These are phyloP conservation scores for Muraenolepis orangiensis DNA, from an alignment of 2,797 vertebrate genomes.

Conservation along the genomic window DNA sequence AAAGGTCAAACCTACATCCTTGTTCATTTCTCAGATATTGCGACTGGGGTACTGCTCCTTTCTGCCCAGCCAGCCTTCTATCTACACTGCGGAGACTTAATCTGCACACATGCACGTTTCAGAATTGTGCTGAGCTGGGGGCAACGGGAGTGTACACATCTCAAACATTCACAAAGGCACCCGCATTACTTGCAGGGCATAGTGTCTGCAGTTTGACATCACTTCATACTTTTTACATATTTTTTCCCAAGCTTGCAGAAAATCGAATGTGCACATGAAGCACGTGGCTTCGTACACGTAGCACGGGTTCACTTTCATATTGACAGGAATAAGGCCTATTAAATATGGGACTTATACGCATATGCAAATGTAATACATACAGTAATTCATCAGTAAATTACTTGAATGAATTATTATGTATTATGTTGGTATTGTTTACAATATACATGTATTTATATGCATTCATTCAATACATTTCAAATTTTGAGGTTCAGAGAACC, in stretches of 20 bases:
- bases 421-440: neutral
- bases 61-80: neutral
- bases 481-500: neutral
- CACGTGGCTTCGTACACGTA: neutral
- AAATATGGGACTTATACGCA: neutral
- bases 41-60: neutral
- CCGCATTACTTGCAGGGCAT: neutral
- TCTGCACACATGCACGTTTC: neutral
- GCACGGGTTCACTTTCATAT: too few relatives aligned
- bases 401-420: neutral
- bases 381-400: neutral
- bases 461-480: neutral
- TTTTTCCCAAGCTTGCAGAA: neutral
- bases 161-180: neutral
- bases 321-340: neutral
- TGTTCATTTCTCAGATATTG: slow-evolving; percentile 14
- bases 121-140: neutral
- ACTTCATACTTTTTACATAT: neutral
- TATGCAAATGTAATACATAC: neutral
- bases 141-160: neutral
- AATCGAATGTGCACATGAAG: neutral
- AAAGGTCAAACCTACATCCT: slow-evolving; percentile 10
- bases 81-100: neutral
- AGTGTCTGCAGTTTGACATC: too few relatives aligned
- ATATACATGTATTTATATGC: neutral